Evolutionary conservation across 2,113 vertebrate species (phyloP).

Genomic region (Talpa occidentalis): DNA sequence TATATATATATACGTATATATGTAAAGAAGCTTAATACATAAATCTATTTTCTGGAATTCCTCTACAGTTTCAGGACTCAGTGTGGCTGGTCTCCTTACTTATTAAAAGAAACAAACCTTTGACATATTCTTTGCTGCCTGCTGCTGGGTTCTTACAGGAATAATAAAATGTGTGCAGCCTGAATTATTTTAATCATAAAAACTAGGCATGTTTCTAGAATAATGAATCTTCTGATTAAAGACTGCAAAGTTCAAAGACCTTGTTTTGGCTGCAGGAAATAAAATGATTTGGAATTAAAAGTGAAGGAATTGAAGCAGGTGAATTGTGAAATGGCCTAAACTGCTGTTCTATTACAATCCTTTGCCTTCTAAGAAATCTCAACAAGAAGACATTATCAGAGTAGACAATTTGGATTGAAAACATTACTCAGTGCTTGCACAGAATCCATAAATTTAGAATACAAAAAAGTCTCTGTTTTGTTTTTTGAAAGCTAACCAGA

Average conservation of each 20-base stretch:
- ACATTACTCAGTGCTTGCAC: neutral
- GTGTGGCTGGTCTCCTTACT: neutral
- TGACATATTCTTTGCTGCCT: conserved; percentile 25
- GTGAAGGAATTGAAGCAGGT: conserved; percentile 36
- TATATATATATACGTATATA: too few species aligned
- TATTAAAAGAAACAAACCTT: conserved; percentile 39
- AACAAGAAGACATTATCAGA: neutral
- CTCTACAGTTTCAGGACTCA: neutral
- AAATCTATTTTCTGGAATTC: neutral
- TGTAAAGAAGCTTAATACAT: neutral
- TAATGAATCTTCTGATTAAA: conserved; percentile 69
- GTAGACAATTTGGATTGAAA: neutral
- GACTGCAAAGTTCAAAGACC: conserved; percentile 71
- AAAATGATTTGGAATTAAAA: conserved; percentile 71
- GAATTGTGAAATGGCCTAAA: conserved; percentile 38
- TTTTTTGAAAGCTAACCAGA: neutral
- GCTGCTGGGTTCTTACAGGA: neutral
- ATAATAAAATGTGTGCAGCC: conserved; percentile 37
- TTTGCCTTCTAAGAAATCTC: conserved; percentile 9
- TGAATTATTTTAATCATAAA: conserved; percentile 72
- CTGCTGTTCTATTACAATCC: neutral
- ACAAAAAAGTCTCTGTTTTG: neutral
- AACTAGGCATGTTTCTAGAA: conserved; percentile 55
- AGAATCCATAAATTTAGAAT: neutral
- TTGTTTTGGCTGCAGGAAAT: conserved; percentile 63